phyloP scores from a whole-genome alignment of 2,113 vertebrate genomes.

The Myotis davidii region DNA sequence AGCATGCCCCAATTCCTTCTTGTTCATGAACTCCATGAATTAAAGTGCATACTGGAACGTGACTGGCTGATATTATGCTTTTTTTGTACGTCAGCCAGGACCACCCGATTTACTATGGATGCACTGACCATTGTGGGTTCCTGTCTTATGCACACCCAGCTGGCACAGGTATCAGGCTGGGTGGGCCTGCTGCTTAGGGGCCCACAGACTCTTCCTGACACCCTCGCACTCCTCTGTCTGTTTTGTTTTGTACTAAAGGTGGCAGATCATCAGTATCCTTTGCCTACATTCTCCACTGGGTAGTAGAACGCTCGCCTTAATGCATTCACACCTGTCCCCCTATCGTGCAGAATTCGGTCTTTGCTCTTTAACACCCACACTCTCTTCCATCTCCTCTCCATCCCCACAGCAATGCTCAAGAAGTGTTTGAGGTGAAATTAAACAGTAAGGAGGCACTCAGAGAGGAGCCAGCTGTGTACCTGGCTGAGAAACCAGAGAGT shows the following conservation, averaged over 20 bases:
- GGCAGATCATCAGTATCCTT: neutral
- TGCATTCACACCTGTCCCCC: neutral
- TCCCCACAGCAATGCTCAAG: neutral
- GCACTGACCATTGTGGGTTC: neutral
- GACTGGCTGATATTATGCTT: neutral
- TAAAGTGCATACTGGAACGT: neutral
- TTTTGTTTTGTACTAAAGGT: neutral
- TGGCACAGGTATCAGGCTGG: neutral
- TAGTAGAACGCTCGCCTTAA: neutral
- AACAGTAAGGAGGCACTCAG: neutral
- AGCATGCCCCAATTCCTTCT: neutral
- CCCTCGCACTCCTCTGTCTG: neutral
- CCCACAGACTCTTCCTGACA: neutral
- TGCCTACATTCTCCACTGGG: neutral
- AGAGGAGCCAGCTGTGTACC: neutral
- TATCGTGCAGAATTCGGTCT: neutral
- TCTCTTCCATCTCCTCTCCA: neutral
- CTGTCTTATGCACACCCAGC: neutral
- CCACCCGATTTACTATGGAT: neutral
- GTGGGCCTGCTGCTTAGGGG: neutral
- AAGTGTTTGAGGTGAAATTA: neutral
- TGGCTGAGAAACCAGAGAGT: neutral
- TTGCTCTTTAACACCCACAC: neutral
- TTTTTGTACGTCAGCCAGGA: neutral
- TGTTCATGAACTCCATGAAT: neutral